Percentiles rank a stretch among this genome's conserved stretches.
Evolutionary conservation across 2,888 invertebrate species (phyloP).

Genomic region (Orchesellides sinensis): DNA sequence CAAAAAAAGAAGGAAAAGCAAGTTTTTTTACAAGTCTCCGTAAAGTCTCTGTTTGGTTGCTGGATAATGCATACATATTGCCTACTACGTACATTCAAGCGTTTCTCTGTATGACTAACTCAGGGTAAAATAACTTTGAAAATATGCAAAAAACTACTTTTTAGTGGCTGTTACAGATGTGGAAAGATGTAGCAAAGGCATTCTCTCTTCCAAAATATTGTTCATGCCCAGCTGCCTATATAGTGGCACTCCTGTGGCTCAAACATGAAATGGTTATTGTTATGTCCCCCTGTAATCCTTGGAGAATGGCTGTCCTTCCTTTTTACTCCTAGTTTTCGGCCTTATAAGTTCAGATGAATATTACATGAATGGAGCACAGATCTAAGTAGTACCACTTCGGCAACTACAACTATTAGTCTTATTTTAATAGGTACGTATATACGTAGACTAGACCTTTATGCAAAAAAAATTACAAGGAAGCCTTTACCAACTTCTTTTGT

Average conservation of each 20-base stretch:
- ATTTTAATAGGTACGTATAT: not conserved
- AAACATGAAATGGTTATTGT: conserved; percentile 47
- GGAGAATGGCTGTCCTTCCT: conserved; percentile 18
- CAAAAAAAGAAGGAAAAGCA: conserved; percentile 12
- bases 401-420: not conserved
- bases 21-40: conserved; percentile 27
- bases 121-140: conserved; percentile 41
- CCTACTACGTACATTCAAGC: not conserved
- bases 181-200: not conserved
- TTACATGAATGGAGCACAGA: too few relatives aligned
- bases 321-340: not conserved
- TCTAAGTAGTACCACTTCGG: too few relatives aligned
- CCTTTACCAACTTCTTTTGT: not conserved
- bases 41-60: not conserved
- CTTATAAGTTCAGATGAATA: too few relatives aligned
- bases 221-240: conserved; percentile 9
- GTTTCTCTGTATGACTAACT: conserved; percentile 14
- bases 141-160: conserved; percentile 38
- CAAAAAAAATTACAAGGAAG: not conserved
- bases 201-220: not conserved
- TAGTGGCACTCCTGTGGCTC: conserved; percentile 35
- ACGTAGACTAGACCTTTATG: not conserved
- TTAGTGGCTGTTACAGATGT: conserved; percentile 6
- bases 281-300: conserved; percentile 31
- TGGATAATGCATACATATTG: conserved; percentile 21